Conservation (phyloP, 2,888 invertebrate genomes). For the Lordiphosa andalusiaca region DNA sequence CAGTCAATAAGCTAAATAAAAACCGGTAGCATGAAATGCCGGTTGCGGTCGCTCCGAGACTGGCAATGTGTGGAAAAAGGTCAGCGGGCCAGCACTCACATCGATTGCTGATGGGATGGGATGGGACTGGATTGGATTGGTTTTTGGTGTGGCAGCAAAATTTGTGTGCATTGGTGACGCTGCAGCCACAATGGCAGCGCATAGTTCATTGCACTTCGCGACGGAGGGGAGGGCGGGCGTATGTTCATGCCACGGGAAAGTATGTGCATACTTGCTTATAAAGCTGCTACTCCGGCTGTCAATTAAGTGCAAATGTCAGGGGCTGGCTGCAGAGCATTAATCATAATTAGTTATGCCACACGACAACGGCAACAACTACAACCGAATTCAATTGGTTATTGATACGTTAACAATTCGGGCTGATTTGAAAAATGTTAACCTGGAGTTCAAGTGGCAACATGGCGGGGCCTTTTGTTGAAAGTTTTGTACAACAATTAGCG, state of each 20-base stretch:
- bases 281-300: conserved; percentile 40
- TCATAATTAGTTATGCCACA: conserved; percentile 76
- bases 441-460: conserved; percentile 51
- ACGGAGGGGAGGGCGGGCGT: background rate
- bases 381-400: conserved; percentile 38
- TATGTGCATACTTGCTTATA: conserved; percentile 1
- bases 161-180: conserved; percentile 14
- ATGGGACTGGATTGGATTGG: conserved; percentile 19
- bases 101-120: conserved; percentile 16
- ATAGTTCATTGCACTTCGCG: conserved; percentile 59
- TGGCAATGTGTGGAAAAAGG: conserved; percentile 50
- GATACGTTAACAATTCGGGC: conserved; percentile 70
- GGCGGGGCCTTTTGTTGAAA: conserved; percentile 55
- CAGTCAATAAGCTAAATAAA: conserved; percentile 60
- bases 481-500: conserved; percentile 67
- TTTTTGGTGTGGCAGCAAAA: conserved; percentile 26
- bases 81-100: conserved; percentile 46
- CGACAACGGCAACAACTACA: conserved; percentile 36
- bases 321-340: conserved; percentile 61
- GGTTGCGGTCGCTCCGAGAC: conserved; percentile 40
- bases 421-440: conserved; percentile 57
- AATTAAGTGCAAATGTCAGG: conserved; percentile 68
- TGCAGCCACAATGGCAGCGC: conserved; percentile 16
- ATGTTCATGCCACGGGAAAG: too few species aligned
- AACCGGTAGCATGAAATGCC: conserved; percentile 68